Evolutionary conservation across 2,797 vertebrate species (phyloP).

Genomic region (Cyclopterus lumpus): DNA sequence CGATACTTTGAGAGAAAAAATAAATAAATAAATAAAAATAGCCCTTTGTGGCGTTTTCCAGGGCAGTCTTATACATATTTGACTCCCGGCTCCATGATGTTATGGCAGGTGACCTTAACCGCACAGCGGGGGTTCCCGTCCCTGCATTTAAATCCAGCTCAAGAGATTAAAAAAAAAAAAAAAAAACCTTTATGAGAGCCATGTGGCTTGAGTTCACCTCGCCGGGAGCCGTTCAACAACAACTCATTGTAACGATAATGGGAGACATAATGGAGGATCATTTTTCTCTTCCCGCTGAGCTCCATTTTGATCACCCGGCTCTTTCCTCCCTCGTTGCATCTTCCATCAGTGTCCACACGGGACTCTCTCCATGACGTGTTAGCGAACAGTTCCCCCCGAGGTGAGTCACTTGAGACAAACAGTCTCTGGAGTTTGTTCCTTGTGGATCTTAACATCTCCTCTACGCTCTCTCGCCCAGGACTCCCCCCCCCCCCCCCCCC

Average conservation of each 20-base stretch:
- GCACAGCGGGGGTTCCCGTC: slow-evolving; percentile 2
- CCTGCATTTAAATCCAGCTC: slow-evolving; percentile 7
- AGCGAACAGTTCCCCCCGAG: slow-evolving; percentile 21
- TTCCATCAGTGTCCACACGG: slow-evolving; percentile 21
- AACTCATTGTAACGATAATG: slow-evolving; percentile 24
- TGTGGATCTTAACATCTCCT: slow-evolving; percentile 36
- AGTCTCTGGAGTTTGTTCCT: slow-evolving; percentile 33
- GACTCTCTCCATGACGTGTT: slow-evolving; percentile 23
- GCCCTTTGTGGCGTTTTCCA: background rate
- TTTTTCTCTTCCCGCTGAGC: slow-evolving; percentile 5
- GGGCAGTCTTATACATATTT: slow-evolving; percentile 1
- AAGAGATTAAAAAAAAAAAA: background rate
- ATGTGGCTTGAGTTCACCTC: slow-evolving; percentile 27
- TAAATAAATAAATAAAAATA: background rate
- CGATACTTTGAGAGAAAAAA: background rate
- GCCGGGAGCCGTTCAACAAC: slow-evolving; percentile 17
- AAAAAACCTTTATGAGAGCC: background rate
- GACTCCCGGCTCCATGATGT: slow-evolving; percentile 17
- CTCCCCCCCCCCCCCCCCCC: no score
- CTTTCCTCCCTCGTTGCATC: slow-evolving; percentile 21
- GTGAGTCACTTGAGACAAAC: slow-evolving; percentile 40
- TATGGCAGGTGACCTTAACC: slow-evolving; percentile 56
- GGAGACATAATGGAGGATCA: slow-evolving; percentile 10
- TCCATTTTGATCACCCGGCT: slow-evolving; percentile 30
- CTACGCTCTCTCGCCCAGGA: background rate